Conservation (phyloP, 2,113 vertebrate genomes). For the Phrynosoma platyrhinos region DNA sequence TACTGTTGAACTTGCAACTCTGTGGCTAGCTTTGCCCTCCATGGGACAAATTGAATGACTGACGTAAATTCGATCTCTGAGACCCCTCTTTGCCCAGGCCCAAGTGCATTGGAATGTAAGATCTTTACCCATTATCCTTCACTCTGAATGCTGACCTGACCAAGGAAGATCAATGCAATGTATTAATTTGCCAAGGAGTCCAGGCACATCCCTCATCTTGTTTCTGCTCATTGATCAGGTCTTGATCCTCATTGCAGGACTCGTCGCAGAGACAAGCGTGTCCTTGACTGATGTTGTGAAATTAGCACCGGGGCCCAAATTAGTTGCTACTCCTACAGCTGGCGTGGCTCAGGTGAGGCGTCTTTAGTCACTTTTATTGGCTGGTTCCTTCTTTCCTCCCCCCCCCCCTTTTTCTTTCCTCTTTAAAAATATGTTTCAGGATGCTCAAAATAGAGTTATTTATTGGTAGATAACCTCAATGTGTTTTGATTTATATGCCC, state of each 20-base stretch:
- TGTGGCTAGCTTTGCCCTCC: conserved; percentile 57
- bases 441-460: too few species aligned
- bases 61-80: conserved; percentile 68
- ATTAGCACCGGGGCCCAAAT: conserved; percentile 77
- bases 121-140: conserved; percentile 73
- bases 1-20: conserved; percentile 65
- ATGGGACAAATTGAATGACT: conserved; percentile 53
- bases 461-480: too few species aligned
- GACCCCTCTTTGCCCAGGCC: conserved; percentile 36
- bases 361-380: neutral
- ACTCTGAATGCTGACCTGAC: conserved; percentile 70
- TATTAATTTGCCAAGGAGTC: conserved; percentile 70
- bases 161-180: conserved; percentile 70
- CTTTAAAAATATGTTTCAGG: too few species aligned
- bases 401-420: too few species aligned
- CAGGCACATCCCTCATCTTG: conserved; percentile 65
- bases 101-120: conserved; percentile 54
- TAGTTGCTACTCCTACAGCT: conserved; percentile 78
- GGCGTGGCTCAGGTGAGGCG: conserved; percentile 81
- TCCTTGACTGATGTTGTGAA: conserved; percentile 83
- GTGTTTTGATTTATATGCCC: too few species aligned
- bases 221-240: conserved; percentile 61
- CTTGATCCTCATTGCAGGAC: conserved; percentile 78
- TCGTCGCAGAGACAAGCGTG: conserved; percentile 73
- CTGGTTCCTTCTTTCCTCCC: neutral